A percentile compares a stretch with the other conserved stretches of the same genome.
phyloP scores from a whole-genome alignment of 2,888 invertebrate species.

The Oxytorus armatus region DNA sequence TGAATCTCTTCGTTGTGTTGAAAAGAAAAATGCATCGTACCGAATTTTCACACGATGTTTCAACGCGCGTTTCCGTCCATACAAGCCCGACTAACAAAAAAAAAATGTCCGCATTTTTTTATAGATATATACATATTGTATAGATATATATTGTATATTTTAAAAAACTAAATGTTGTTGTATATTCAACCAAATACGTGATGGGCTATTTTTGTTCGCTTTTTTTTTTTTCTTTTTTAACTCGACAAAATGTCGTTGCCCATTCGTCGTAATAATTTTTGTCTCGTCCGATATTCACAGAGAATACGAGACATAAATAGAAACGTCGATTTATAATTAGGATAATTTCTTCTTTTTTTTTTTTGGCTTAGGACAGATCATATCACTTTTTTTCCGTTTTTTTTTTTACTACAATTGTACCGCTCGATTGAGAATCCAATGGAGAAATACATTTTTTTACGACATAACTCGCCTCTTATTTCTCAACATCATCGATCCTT shows the following conservation, averaged over 20 bases:
- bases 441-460: conserved; percentile 63
- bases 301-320: conserved; percentile 17
- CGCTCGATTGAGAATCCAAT: conserved; percentile 62
- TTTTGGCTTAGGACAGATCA: conserved; percentile 38
- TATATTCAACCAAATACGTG: conserved; percentile 45
- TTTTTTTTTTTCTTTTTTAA: conserved; percentile 22
- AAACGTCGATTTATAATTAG: conserved; percentile 36
- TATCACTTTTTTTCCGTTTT: conserved; percentile 48
- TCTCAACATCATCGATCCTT: not conserved
- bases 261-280: conserved; percentile 18
- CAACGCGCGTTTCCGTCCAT: conserved; percentile 78
- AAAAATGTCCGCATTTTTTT: conserved; percentile 60
- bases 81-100: conserved; percentile 66
- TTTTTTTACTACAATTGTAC: conserved; percentile 54
- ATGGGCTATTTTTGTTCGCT: conserved; percentile 14
- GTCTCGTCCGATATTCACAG: conserved; percentile 29
- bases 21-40: conserved; percentile 52
- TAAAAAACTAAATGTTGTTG: conserved; percentile 58
- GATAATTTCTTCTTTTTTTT: conserved; percentile 1
- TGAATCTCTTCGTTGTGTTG: conserved; percentile 58
- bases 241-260: conserved; percentile 10
- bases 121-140: conserved; percentile 60
- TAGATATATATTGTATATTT: conserved; percentile 59
- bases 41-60: conserved; percentile 45
- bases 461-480: not conserved